Conservation (phyloP, 2,113 vertebrate species). For the Protobothrops mucrosquamatus region DNA sequence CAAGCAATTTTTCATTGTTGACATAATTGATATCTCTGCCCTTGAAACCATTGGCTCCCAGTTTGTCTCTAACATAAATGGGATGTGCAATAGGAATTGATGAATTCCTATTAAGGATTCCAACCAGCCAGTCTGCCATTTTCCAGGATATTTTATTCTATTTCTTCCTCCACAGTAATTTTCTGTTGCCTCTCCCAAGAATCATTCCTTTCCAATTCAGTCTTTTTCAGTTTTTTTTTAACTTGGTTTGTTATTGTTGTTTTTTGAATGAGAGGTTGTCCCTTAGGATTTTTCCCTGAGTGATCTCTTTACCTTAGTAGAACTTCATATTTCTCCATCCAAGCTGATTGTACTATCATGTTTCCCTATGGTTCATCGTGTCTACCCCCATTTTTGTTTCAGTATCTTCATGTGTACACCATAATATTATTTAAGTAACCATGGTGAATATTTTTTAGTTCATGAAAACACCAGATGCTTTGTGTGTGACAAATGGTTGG, state of each 20-base stretch:
- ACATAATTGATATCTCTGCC: not conserved
- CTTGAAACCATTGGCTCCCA: not conserved
- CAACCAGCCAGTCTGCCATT: not conserved
- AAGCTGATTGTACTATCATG: not conserved
- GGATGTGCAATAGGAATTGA: not conserved
- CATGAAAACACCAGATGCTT: not conserved
- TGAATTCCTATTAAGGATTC: not conserved
- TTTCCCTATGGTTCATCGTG: not conserved
- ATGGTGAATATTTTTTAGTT: not conserved
- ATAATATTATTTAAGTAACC: not conserved
- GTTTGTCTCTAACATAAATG: not conserved
- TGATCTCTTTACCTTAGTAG: not conserved
- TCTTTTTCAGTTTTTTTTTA: not conserved
- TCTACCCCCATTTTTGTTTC: not conserved
- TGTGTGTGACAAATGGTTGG: not conserved
- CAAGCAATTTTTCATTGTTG: not conserved
- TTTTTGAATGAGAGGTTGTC: not conserved
- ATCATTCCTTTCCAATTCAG: not conserved
- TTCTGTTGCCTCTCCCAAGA: no score
- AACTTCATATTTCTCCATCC: not conserved
- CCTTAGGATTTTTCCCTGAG: not conserved
- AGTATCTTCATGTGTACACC: not conserved
- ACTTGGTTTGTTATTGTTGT: not conserved
- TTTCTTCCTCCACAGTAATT: not conserved
- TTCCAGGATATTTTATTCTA: not conserved